These are phyloP conservation scores for Luffia ferchaultella DNA, from an alignment of 2,888 invertebrate species.

Conservation along the genomic window DNA sequence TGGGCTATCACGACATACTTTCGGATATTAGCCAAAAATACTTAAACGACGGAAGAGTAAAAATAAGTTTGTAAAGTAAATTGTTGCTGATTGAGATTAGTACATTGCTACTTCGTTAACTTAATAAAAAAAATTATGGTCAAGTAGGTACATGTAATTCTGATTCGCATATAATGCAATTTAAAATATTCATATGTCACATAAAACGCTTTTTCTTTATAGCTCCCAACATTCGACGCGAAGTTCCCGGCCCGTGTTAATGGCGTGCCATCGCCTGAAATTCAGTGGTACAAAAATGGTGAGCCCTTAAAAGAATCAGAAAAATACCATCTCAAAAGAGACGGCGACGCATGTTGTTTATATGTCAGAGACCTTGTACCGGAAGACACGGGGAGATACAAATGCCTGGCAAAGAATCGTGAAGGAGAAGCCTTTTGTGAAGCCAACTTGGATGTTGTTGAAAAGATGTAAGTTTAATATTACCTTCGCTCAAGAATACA, in stretches of 20 bases:
- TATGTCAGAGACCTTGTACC: conserved; percentile 74
- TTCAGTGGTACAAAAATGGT: conserved; percentile 89
- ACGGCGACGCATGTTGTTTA: conserved; percentile 81
- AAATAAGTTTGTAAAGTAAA: no score
- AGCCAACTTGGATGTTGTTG: conserved; percentile 79
- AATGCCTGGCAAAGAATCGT: conserved; percentile 79
- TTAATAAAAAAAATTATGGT: no score
- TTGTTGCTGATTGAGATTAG: no score
- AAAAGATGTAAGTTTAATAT: conserved; percentile 86
- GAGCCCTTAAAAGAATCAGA: conserved; percentile 72
- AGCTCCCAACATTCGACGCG: conserved; percentile 80
- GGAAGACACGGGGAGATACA: conserved; percentile 77
- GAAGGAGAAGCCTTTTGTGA: conserved; percentile 82
- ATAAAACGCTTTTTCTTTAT: conserved; percentile 7
- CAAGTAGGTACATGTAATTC: no score
- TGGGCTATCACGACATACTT: no score
- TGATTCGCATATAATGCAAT: no score
- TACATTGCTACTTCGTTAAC: no score
- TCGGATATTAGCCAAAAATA: no score
- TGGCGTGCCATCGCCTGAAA: conserved; percentile 84
- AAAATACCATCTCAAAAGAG: conserved; percentile 77
- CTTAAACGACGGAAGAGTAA: no score
- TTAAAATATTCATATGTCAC: no score
- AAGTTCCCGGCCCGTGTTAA: conserved; percentile 83
- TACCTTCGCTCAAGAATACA: background rate